phyloP scores from a whole-genome alignment of 2,797 vertebrate species.

The Urophycis tenuis region DNA sequence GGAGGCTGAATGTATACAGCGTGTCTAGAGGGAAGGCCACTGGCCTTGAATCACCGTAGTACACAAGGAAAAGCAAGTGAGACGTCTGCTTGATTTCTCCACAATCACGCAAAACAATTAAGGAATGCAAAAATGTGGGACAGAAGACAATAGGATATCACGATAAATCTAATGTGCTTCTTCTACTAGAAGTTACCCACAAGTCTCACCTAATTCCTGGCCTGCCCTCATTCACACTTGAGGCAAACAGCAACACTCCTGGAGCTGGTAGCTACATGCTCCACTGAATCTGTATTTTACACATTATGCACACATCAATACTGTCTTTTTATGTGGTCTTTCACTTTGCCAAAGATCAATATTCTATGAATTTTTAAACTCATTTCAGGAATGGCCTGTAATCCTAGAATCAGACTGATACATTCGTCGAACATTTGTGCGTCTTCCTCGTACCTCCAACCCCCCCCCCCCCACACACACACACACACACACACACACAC shows the following conservation, averaged over 20 bases:
- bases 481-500: no score
- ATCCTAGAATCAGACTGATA: slow-evolving; percentile 50
- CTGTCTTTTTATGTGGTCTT: slow-evolving; percentile 51
- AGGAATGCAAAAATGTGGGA: background rate
- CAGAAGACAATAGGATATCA: background rate
- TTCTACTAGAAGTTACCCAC: background rate
- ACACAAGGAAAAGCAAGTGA: slow-evolving; percentile 29
- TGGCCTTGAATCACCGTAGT: slow-evolving; percentile 40
- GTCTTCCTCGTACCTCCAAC: background rate
- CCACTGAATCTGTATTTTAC: slow-evolving; percentile 43
- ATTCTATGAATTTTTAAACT: slow-evolving; percentile 73
- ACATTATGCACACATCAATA: slow-evolving; percentile 51
- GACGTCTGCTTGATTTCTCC: slow-evolving; percentile 18
- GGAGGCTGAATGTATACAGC: slow-evolving; percentile 12
- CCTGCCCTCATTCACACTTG: background rate
- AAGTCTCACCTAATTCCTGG: background rate
- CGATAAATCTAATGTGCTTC: no score
- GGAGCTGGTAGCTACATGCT: slow-evolving; percentile 12
- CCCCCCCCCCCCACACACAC: background rate
- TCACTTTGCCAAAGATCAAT: slow-evolving; percentile 66
- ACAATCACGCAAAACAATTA: slow-evolving; percentile 5
- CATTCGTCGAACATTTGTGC: slow-evolving; percentile 27
- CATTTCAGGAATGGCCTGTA: slow-evolving; percentile 42
- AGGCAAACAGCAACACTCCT: background rate
- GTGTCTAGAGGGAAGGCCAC: slow-evolving; percentile 19